Conservation (phyloP, 64 coral and sea anemone genomes). For the Pachyseris speciosa region DNA sequence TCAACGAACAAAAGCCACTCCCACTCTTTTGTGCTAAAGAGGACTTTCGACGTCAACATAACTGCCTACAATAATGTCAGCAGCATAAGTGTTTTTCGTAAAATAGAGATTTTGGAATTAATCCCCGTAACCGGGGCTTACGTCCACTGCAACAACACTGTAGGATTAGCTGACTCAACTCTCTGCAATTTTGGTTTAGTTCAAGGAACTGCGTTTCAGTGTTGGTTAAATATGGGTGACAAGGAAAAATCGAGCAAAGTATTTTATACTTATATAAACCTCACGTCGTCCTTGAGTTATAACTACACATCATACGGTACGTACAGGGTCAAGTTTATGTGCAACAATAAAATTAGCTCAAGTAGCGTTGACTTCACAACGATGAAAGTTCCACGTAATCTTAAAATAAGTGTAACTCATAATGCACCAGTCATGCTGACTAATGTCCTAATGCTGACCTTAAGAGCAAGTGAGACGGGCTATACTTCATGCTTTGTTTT, state of each 20-base stretch:
- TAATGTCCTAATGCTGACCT: conserved; percentile 2
- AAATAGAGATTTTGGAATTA: not conserved
- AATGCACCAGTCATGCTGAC: conserved; percentile 43
- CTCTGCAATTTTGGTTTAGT: not conserved
- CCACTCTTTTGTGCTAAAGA: not conserved
- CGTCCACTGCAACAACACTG: conserved; percentile 17
- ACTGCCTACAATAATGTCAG: conserved; percentile 56
- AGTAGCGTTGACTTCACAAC: conserved; percentile 25
- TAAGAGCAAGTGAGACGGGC: conserved; percentile 25
- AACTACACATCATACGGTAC: conserved; percentile 46
- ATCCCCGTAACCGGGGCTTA: not conserved
- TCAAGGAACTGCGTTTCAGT: conserved; percentile 44
- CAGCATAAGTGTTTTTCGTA: not conserved
- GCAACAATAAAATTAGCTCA: conserved; percentile 54
- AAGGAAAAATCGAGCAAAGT: not conserved
- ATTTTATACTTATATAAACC: conserved; percentile 30
- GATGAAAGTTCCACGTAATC: conserved; percentile 5
- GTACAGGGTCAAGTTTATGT: conserved; percentile 32
- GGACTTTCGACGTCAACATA: not conserved
- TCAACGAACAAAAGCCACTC: not conserved
- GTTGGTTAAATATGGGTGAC: conserved; percentile 4
- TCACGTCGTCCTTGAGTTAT: not conserved
- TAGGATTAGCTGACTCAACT: conserved; percentile 19
- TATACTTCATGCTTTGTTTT: conserved; percentile 69
- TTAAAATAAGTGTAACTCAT: conserved; percentile 48